These are phyloP conservation scores for Cosmopolites sordidus DNA, from an alignment of 2,888 invertebrate genomes.

Conservation along the genomic window DNA sequence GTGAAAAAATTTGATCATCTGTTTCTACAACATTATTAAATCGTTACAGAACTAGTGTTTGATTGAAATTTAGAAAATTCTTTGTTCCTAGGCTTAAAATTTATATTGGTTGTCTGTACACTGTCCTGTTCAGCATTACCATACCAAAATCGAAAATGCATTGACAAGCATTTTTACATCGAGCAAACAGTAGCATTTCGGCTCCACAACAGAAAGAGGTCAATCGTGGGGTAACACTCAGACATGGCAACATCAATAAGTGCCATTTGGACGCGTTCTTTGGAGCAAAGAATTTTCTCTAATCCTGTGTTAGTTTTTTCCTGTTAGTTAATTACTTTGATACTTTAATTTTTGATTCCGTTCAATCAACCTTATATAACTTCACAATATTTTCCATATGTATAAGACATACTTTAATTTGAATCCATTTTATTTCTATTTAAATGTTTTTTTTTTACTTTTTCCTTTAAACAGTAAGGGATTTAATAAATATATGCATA, in stretches of 20 bases:
- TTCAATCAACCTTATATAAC: too few relatives aligned
- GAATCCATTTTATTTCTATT: too few relatives aligned
- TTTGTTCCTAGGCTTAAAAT: constrained; percentile 47
- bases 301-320: constrained; percentile 14
- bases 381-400: too few relatives aligned
- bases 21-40: constrained; percentile 17
- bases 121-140: constrained; percentile 8
- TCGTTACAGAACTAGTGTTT: constrained; percentile 17
- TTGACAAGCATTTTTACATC: constrained; percentile 25
- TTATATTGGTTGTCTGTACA: constrained; percentile 21
- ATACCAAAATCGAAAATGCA: constrained; percentile 18
- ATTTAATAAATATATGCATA: too few relatives aligned
- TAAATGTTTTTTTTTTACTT: too few relatives aligned
- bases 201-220: constrained; percentile 45
- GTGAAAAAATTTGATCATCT: too few relatives aligned
- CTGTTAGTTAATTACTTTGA: constrained; percentile 1
- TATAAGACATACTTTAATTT: too few relatives aligned
- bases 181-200: constrained; percentile 40
- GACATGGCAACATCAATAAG: constrained; percentile 33
- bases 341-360: neutral
- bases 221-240: constrained; percentile 25
- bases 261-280: constrained; percentile 40
- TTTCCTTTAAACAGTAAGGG: too few relatives aligned
- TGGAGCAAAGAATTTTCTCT: constrained; percentile 50
- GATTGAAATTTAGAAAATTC: constrained; percentile 47